These are phyloP conservation scores for Ips typographus DNA, from an alignment of 1,140 invertebrate genomes.

Conservation along the genomic window DNA sequence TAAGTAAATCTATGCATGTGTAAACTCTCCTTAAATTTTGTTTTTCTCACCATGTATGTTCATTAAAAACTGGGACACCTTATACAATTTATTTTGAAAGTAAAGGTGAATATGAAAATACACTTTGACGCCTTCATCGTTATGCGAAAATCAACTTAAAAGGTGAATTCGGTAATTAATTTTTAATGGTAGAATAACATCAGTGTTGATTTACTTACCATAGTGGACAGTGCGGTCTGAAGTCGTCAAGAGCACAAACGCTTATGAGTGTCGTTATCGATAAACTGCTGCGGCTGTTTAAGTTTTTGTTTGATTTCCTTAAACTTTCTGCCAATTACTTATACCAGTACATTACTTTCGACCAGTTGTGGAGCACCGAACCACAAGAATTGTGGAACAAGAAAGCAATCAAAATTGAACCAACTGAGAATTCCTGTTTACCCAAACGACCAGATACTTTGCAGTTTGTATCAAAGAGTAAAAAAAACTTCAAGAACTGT, in stretches of 20 bases:
- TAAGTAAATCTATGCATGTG: too few relatives aligned
- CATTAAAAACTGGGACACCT: too few relatives aligned
- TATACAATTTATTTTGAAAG: too few relatives aligned
- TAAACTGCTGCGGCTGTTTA: slow-evolving; percentile 1
- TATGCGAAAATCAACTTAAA: too few relatives aligned
- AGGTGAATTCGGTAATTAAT: too few relatives aligned
- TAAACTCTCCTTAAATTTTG: too few relatives aligned
- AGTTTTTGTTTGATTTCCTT: slow-evolving; percentile 3
- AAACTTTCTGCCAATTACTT: neutral
- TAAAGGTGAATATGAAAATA: neutral
- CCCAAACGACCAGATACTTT: slow-evolving; percentile 1
- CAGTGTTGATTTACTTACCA: too few relatives aligned
- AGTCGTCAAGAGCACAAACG: neutral
- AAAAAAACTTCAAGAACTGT: slow-evolving; percentile 9
- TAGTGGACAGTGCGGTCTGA: neutral
- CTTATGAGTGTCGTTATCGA: slow-evolving; percentile 2
- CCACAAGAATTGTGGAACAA: too few relatives aligned
- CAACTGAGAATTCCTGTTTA: neutral
- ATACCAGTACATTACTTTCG: neutral
- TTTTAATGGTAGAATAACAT: too few relatives aligned
- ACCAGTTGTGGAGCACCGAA: neutral
- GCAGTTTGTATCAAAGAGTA: neutral
- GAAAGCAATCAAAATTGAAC: neutral
- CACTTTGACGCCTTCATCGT: neutral
- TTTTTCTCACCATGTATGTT: too few relatives aligned